Evolutionary conservation across 2,888 invertebrate genomes (phyloP), one percentile per base, ranked within the genome.

Genomic region (Zaprionus obscuricornis): DNA sequence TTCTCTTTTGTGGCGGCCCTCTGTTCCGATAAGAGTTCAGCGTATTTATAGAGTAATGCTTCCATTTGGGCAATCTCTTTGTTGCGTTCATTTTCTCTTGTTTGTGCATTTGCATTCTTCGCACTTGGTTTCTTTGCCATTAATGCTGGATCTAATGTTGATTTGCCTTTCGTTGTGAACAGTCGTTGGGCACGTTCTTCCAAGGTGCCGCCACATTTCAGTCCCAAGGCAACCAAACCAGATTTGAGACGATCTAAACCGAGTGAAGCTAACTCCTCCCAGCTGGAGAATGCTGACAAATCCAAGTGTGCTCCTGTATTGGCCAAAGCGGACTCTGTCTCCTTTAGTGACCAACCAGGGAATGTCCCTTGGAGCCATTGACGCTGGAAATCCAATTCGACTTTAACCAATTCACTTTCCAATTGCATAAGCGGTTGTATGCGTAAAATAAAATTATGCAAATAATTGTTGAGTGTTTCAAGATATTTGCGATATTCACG

Each of bases 171-270:
- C 0, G 98, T 99, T 60, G 95, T 95, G 89, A 98, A 99, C 65
- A 99, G 92, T 66, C 99, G 93, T 88, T 98, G 97, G 0, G 99
- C 99, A 77, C 99, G 92, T 91, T 99, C 98, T 91, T 99, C 98
- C 45, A 99, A 91, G 3, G 99, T 99, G 1, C 98, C 99, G 52
- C 99, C 99, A 91, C 99, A 99, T 90, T 99, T 99, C 1, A 99
- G 92, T 0, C 98, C 97, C 11, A 99, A 91, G 2, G 99, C 99
- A 94, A 98, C 96, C 8, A 99, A 91, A 0, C 98, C 99, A 0
- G 98, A 98, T 90, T 99, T 99, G 26, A 99, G 92, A 87, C 99
- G 94, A 91, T 99, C 99, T 74, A 99, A 91, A 13, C 99, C 99
- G 2, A 99, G 92, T 0, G 98, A 98, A 0, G 99, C 98, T 65